These are phyloP conservation scores for Wiebesia pumilae DNA, from an alignment of 1,140 invertebrate genomes.

Conservation along the genomic window DNA sequence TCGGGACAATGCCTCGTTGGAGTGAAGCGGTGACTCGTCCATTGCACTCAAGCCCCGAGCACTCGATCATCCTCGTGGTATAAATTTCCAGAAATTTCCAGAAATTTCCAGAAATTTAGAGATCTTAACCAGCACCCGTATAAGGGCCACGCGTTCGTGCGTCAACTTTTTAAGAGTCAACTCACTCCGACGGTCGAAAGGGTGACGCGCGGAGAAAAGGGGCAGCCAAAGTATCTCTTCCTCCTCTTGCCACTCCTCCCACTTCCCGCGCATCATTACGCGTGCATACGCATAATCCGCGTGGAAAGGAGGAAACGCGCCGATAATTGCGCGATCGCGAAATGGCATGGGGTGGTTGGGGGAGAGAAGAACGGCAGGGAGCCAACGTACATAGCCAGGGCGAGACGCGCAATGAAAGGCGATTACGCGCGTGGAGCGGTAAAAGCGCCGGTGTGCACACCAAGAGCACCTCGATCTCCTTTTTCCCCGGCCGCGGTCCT, in stretches of 20 bases:
- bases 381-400: not conserved
- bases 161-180: not conserved
- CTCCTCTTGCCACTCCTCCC: not conserved
- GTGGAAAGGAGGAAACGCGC: conserved; percentile 31
- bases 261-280: not conserved
- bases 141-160: not conserved
- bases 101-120: not conserved
- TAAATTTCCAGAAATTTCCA: not conserved
- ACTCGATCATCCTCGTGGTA: not conserved
- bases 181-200: not conserved
- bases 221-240: no score
- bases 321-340: conserved; percentile 17
- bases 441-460: conserved; percentile 9
- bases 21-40: not conserved
- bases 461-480: not conserved
- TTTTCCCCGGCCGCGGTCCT: no score
- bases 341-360: not conserved
- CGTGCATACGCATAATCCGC: not conserved
- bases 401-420: conserved; percentile 4
- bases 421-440: conserved; percentile 43
- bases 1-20: no score
- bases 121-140: not conserved
- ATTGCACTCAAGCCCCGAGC: not conserved
- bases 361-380: not conserved
- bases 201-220: no score